Evolutionary conservation across 2,797 vertebrate species (phyloP).

Genomic region (Xiphorhynchus erythropygius): DNA sequence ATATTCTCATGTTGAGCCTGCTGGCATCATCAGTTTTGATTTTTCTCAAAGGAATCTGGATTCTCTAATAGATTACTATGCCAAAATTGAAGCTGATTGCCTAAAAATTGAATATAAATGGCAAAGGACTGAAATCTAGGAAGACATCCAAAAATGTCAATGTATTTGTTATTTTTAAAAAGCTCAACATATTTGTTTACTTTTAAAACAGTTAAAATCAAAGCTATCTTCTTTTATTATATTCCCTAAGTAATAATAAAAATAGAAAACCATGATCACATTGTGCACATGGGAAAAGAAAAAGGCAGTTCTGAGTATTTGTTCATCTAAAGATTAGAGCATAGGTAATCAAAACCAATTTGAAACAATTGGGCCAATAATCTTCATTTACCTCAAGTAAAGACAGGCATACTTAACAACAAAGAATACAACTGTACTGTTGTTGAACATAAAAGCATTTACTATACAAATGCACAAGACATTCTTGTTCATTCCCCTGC

Average conservation of each 20-base stretch:
- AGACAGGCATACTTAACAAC: conserved; percentile 44
- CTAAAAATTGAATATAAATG: conserved; percentile 58
- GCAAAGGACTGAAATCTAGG: conserved; percentile 48
- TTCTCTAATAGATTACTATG: conserved; percentile 49
- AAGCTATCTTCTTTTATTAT: conserved; percentile 53
- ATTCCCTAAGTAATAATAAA: conserved; percentile 49
- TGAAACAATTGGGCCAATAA: conserved; percentile 63
- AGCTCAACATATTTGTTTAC: conserved; percentile 62
- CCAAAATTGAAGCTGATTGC: conserved; percentile 52
- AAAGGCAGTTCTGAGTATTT: conserved; percentile 38
- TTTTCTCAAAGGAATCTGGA: conserved; percentile 23
- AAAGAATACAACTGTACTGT: conserved; percentile 16
- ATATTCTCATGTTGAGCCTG: neutral
- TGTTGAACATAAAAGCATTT: conserved; percentile 14
- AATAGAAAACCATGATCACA: conserved; percentile 30
- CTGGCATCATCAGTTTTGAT: conserved; percentile 31
- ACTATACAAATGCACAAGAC: neutral
- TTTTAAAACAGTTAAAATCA: conserved; percentile 65
- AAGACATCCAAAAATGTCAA: conserved; percentile 45
- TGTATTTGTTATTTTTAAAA: conserved; percentile 61
- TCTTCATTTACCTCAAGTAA: conserved; percentile 63
- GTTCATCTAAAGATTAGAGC: conserved; percentile 51
- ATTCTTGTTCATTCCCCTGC: neutral
- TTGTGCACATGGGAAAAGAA: conserved; percentile 33
- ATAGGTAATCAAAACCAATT: conserved; percentile 63